These are phyloP conservation scores for Cyprinus carpio DNA, from an alignment of 2,113 vertebrate genomes.

Conservation along the genomic window DNA sequence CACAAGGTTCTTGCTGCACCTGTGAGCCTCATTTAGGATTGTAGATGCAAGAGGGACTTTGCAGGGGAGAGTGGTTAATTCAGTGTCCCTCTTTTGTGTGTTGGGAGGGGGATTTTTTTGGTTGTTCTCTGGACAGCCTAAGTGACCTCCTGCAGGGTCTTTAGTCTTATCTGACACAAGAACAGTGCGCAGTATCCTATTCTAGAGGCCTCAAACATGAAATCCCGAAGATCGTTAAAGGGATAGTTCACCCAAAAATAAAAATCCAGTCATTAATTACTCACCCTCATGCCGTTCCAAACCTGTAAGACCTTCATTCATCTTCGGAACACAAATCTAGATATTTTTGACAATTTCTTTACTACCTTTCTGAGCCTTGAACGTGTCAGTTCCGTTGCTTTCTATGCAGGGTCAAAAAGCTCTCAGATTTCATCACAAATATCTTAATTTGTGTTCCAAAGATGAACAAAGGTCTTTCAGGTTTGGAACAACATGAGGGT, in stretches of 20 bases:
- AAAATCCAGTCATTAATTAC: background rate
- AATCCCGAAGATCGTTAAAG: background rate
- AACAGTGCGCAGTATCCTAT: conserved; percentile 66
- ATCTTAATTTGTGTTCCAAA: too few relatives aligned
- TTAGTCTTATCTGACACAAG: conserved; percentile 69
- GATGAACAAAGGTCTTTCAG: too few relatives aligned
- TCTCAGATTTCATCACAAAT: too few relatives aligned
- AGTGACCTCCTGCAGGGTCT: conserved; percentile 67
- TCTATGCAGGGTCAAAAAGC: too few relatives aligned
- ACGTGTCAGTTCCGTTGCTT: too few relatives aligned
- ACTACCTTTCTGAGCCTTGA: too few relatives aligned
- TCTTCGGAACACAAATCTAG: background rate
- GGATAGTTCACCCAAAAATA: background rate
- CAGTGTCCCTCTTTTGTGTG: conserved; percentile 25
- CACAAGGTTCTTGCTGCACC: conserved; percentile 70
- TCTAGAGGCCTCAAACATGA: conserved; percentile 15
- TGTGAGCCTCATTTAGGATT: conserved; percentile 61
- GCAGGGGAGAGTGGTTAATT: conserved; percentile 40
- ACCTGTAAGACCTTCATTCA: background rate
- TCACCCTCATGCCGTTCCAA: background rate
- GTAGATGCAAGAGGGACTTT: conserved; percentile 46
- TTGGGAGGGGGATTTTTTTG: background rate
- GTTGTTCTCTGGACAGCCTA: conserved; percentile 51
- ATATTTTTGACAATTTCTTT: background rate
- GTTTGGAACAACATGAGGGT: too few relatives aligned